A percentile compares a stretch with the other conserved stretches of the same genome.
These are phyloP conservation scores for Mormyrops attenuatus DNA, from an alignment of 2,797 vertebrate genomes.

Conservation along the genomic window DNA sequence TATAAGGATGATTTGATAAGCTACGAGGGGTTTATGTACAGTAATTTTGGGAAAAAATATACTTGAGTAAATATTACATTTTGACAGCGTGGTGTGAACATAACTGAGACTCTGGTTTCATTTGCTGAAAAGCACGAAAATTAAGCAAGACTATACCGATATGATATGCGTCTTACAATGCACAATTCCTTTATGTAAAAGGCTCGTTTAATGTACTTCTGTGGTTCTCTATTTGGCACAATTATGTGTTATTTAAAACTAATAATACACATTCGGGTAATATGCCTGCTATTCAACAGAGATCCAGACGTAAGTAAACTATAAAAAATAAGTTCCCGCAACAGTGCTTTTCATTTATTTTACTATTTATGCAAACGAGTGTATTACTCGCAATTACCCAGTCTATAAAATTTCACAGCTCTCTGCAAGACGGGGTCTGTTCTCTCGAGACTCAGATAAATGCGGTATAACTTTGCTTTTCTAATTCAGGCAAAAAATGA, in stretches of 20 bases:
- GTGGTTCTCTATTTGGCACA: neutral
- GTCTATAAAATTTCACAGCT: neutral
- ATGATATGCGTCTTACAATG: neutral
- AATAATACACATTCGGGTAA: neutral
- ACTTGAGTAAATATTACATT: neutral
- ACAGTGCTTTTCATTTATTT: neutral
- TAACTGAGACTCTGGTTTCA: neutral
- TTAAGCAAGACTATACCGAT: neutral
- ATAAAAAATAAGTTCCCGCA: neutral
- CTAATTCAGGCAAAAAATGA: neutral
- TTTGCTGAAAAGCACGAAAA: neutral
- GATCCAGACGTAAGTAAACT: neutral
- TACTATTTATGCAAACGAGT: neutral
- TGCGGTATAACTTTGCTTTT: neutral
- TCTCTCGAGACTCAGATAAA: neutral
- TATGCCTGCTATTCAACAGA: neutral
- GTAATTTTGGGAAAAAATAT: neutral
- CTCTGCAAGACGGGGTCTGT: neutral
- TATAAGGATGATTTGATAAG: neutral
- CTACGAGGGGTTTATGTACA: neutral
- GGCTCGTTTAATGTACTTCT: neutral
- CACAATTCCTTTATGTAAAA: neutral
- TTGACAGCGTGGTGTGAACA: neutral
- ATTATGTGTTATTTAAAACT: neutral
- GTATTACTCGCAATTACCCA: neutral